phyloP scores from a whole-genome alignment of 2,113 vertebrate species.

The Phocoena sinus region DNA sequence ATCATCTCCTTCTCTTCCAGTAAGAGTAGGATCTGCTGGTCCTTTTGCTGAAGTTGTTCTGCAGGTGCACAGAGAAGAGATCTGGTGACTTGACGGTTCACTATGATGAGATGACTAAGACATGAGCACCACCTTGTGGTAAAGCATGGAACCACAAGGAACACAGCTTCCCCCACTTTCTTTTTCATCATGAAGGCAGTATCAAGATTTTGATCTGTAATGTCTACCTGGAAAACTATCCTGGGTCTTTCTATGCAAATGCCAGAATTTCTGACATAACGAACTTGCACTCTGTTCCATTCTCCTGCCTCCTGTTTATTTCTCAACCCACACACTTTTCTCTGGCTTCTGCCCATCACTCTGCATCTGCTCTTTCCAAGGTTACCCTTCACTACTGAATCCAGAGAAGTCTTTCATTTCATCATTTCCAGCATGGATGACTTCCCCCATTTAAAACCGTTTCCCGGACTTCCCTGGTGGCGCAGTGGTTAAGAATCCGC shows the following conservation, averaged over 20 bases:
- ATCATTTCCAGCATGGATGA: background rate
- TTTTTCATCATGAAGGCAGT: background rate
- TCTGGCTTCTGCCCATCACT: background rate
- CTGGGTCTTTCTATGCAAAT: background rate
- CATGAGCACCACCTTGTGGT: conserved; percentile 73
- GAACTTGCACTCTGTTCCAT: background rate
- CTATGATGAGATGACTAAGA: background rate
- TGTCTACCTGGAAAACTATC: background rate
- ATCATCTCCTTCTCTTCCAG: conserved; percentile 94
- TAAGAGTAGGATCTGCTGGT: conserved; percentile 91
- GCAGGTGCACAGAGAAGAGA: background rate
- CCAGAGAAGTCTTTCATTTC: too few species aligned
- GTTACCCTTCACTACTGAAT: too few species aligned
- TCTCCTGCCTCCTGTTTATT: too few species aligned
- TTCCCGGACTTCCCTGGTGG: background rate
- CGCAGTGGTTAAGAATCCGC: too few species aligned
- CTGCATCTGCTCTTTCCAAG: background rate
- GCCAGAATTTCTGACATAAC: background rate
- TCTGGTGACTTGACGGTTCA: background rate
- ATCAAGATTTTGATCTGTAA: background rate
- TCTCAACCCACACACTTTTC: background rate
- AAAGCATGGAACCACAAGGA: background rate
- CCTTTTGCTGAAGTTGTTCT: conserved; percentile 94
- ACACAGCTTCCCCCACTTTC: background rate
- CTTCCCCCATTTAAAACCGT: background rate